Evolutionary conservation across 2,888 invertebrate species (phyloP).

Genomic region (Amaurobius ferox): DNA sequence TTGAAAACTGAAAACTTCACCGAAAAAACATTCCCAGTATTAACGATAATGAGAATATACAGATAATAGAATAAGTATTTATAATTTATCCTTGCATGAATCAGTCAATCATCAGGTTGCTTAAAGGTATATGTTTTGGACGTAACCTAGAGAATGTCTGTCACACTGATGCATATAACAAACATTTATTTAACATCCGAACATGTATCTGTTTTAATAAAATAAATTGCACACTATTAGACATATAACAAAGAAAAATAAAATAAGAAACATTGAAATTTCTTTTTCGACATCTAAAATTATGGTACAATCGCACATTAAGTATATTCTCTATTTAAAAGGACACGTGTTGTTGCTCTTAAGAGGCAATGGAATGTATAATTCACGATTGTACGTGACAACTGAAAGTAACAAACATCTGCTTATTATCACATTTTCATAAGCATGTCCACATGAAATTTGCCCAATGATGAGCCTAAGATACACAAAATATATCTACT

Average conservation of each 20-base stretch:
- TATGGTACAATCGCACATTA: not conserved
- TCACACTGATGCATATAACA: too few species aligned
- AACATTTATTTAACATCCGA: too few species aligned
- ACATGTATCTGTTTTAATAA: too few species aligned
- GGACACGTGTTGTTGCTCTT: not conserved
- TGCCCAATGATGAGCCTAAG: not conserved
- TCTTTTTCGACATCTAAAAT: not conserved
- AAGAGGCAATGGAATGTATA: not conserved
- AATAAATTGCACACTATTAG: not conserved
- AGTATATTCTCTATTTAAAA: not conserved
- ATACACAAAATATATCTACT: not conserved
- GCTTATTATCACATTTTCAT: conserved; percentile 7
- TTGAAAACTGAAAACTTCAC: too few species aligned
- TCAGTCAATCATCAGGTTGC: too few species aligned
- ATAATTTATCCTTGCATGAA: too few species aligned
- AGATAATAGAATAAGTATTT: too few species aligned
- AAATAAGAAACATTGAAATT: not conserved
- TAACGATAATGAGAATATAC: too few species aligned
- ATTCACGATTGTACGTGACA: not conserved
- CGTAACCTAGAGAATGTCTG: too few species aligned
- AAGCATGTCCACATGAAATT: not conserved
- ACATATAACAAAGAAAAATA: not conserved
- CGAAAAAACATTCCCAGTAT: too few species aligned
- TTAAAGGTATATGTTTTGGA: too few species aligned
- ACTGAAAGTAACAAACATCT: not conserved